A percentile compares a stretch with the other conserved stretches of the same genome.
Conservation (phyloP, 2,888 invertebrate genomes). For the Phymatocera aterrima region DNA sequence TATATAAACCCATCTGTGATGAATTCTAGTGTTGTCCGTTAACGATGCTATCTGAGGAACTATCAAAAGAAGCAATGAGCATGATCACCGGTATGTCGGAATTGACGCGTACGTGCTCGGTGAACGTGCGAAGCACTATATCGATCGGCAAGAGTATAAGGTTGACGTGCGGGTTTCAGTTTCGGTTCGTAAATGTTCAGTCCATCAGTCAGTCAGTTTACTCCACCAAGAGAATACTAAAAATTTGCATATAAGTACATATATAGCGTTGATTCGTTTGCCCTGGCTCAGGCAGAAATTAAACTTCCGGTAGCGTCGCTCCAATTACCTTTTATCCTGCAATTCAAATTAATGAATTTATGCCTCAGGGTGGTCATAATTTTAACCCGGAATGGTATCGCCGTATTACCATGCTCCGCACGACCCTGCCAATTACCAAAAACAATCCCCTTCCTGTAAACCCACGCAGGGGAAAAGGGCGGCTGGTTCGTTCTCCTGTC, state of each 20-base stretch:
- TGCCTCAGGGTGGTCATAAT: conserved; percentile 61
- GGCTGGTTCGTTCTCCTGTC: conserved; percentile 49
- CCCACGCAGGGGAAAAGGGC: conserved; percentile 48
- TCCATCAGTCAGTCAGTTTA: not conserved
- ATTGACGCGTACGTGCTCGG: conserved; percentile 30
- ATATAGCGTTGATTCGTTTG: not conserved
- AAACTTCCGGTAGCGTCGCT: conserved; percentile 51
- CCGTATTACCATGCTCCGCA: conserved; percentile 63
- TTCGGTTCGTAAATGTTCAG: not conserved
- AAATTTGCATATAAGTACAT: conserved; percentile 11
- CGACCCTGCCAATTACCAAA: conserved; percentile 66
- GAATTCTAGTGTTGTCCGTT: conserved; percentile 8
- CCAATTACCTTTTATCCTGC: conserved; percentile 60
- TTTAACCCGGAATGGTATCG: conserved; percentile 60
- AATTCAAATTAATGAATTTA: conserved; percentile 68
- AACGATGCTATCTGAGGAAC: conserved; percentile 32
- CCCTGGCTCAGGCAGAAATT: not conserved
- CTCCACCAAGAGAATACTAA: not conserved
- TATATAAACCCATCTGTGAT: conserved; percentile 1
- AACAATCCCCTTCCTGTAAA: conserved; percentile 57
- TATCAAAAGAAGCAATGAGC: not conserved
- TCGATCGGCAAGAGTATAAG: conserved; percentile 14
- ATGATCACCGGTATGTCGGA: not conserved
- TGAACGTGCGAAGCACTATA: conserved; percentile 10
- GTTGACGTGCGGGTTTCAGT: not conserved